Conservation (phyloP, 2,888 invertebrate species). For the Sphaerophoria rueppellii region DNA sequence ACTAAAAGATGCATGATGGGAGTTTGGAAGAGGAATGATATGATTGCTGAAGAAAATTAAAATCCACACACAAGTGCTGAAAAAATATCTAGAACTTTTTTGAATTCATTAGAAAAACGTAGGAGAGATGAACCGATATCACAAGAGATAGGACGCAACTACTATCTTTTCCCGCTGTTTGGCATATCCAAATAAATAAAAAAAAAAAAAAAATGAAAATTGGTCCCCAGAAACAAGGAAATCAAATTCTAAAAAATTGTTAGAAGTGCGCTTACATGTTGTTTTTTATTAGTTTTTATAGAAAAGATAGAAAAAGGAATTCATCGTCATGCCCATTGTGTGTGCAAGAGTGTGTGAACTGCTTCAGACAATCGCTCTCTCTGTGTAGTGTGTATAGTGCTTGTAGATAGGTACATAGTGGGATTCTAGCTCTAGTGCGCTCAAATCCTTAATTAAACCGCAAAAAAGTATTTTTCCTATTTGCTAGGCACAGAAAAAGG, state of each 20-base stretch:
- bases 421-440: constrained; percentile 51
- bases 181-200: constrained; percentile 43
- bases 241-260: constrained; percentile 64
- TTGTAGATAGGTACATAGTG: constrained; percentile 22
- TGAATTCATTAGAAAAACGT: constrained; percentile 66
- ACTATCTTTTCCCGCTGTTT: constrained; percentile 7
- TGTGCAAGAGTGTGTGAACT: constrained; percentile 57
- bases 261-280: constrained; percentile 51
- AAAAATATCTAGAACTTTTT: constrained; percentile 42
- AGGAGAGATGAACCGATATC: constrained; percentile 4
- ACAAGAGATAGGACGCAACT: constrained; percentile 1
- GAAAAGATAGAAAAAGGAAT: constrained; percentile 18
- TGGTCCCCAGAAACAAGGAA: constrained; percentile 54
- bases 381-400: not conserved
- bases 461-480: constrained; percentile 68
- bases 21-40: not conserved
- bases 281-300: constrained; percentile 22
- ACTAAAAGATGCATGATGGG: not conserved
- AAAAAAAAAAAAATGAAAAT: not conserved
- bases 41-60: constrained; percentile 61
- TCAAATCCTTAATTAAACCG: constrained; percentile 73
- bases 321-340: constrained; percentile 25
- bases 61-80: constrained; percentile 38
- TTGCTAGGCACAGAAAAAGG: constrained; percentile 69
- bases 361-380: constrained; percentile 66